phyloP scores from a whole-genome alignment of 2,888 invertebrate species.

The Strigamia maritima region DNA sequence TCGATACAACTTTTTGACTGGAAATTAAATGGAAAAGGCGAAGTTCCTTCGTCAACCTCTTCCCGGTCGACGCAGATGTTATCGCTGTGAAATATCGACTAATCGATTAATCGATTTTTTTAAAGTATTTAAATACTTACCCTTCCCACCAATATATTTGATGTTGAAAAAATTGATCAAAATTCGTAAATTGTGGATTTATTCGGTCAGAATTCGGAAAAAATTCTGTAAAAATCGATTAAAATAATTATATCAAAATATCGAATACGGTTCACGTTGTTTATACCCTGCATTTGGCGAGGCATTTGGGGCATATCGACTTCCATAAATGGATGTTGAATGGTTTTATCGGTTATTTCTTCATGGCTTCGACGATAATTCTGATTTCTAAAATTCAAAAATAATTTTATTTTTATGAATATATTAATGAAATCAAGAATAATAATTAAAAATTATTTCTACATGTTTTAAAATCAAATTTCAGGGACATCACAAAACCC shows the following conservation, averaged over 20 bases:
- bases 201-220: background rate
- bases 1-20: slow-evolving; percentile 9
- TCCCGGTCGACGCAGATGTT: slow-evolving; percentile 65
- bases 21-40: background rate
- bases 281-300: too few relatives aligned
- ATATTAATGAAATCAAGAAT: too few relatives aligned
- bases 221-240: background rate
- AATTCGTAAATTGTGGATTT: background rate
- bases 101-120: background rate
- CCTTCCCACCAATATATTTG: background rate
- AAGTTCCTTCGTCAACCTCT: slow-evolving; percentile 52
- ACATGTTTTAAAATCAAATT: too few relatives aligned
- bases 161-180: background rate
- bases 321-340: background rate
- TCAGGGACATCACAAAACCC: too few relatives aligned
- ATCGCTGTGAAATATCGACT: slow-evolving; percentile 49
- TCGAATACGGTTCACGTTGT: too few relatives aligned
- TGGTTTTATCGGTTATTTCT: background rate
- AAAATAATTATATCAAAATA: background rate
- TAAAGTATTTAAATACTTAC: background rate
- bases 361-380: background rate
- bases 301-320: background rate
- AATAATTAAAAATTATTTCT: too few relatives aligned
- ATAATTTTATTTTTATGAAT: background rate
- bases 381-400: background rate